These are phyloP conservation scores for Sicus ferrugineus DNA, from an alignment of 2,888 invertebrate genomes.

Conservation along the genomic window DNA sequence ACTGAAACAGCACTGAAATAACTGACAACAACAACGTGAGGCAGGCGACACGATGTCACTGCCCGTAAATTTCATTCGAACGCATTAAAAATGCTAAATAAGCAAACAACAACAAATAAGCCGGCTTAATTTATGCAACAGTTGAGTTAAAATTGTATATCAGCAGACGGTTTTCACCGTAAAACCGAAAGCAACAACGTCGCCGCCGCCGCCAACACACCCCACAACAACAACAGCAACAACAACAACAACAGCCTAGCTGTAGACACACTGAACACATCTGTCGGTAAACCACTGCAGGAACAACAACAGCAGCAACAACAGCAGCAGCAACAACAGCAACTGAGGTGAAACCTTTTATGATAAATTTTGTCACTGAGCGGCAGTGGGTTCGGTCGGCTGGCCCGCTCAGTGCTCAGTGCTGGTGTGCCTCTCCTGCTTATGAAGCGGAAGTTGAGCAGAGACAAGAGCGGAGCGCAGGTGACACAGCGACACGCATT, in stretches of 20 bases:
- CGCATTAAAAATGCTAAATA: slow-evolving; percentile 10
- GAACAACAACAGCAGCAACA: background rate
- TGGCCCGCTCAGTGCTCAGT: background rate
- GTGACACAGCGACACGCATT: slow-evolving; percentile 22
- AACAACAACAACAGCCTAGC: background rate
- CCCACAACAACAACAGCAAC: slow-evolving; percentile 2
- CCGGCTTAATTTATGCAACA: slow-evolving; percentile 1
- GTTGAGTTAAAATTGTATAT: background rate
- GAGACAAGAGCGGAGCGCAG: background rate
- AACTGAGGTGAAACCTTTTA: background rate
- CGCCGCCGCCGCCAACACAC: no score
- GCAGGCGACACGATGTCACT: background rate
- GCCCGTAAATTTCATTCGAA: slow-evolving; percentile 1
- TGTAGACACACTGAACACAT: background rate
- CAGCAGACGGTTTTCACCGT: background rate
- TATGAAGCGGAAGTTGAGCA: slow-evolving; percentile 20
- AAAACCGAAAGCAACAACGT: background rate
- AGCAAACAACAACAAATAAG: background rate
- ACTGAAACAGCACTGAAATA: background rate
- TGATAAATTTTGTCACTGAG: background rate
- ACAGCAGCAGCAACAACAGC: background rate
- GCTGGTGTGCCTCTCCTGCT: slow-evolving; percentile 1
- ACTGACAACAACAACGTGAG: background rate
- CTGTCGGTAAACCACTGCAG: background rate
- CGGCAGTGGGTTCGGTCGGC: background rate